Evolutionary conservation across 2,113 vertebrate genomes (phyloP), one percentile per base, ranked within the genome.

Genomic region (Corythornis cristatus): DNA sequence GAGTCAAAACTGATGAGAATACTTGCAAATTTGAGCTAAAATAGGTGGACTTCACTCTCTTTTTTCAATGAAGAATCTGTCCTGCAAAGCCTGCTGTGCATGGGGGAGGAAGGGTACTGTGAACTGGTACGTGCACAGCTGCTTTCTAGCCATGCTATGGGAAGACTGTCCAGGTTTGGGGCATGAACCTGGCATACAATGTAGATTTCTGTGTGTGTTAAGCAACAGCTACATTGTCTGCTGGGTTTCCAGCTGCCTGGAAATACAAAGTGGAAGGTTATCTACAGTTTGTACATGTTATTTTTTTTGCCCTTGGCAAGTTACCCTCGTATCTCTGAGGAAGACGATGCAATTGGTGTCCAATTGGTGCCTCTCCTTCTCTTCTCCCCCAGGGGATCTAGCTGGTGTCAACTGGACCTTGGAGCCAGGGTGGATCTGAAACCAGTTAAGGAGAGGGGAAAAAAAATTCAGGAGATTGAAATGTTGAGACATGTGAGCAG

Each of bases 171-270:
- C 95, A 97, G 97, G 97, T 98, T 95, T 98, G 85, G 89, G 98
- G 99, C 98, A 96, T 98, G 99, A 98, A 99, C 99, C 99, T 99
- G 99, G 99, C 99, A 99, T 99, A 99, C 99, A 99, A 99, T 99
- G 99, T 99, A 99, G 99, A 99, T 98, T 98, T 98, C 99, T 99
- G 99, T 99, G 98, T 99, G 98, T 98, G 96, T 98, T 97, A 97
- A 98, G 98, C 98, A 99, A 99, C 99, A 99, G 99, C 99, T 99
- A 99, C 99, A 99, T 99, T 99, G 99, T 99, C 99, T 99, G 99
- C 99, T 99, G 99, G 99, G 99, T 99, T 99, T 99, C 99, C 98
- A 98, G 99, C 98, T 98, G 97, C 98, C 98, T 98, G 98, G 97
- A 97, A 98, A 96, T 94, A 68, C 88, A 33, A 96, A 96, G 73